Base-by-base conservation (phyloP, 2,113 vertebrate genomes). In the Pelvicachromis taeniatus region DNA sequence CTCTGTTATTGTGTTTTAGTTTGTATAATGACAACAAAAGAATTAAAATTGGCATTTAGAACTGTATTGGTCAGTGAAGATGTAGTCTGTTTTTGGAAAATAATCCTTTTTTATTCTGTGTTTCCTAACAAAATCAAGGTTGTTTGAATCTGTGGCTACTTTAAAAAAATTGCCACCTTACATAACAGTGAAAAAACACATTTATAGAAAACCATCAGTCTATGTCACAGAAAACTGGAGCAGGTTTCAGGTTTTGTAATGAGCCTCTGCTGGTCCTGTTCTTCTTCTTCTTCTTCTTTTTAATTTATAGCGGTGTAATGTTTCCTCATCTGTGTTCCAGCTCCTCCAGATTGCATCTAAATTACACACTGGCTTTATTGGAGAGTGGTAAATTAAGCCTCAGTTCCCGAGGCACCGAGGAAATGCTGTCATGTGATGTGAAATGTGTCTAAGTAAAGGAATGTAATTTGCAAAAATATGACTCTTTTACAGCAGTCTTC, bases 281-380 rank as follows among this genome's bases (percentile, higher is more conserved):
- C n/a, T 65, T 59, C 80, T 65, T 55, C 38, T 19, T 38, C n/a
- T n/a, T n/a, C n/a, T n/a, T n/a, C n/a, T n/a, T n/a, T n/a, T n/a
- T n/a, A n/a, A n/a, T 92, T 83, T 83, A 87, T 77, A 70, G 53
- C 63, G 85, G 59, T 84, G 88, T 68, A 78, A 31, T 84, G 77
- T 90, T 90, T 88, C 77, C 63, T 85, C 87, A 82, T 80, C 84
- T 78, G 42, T 59, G 56, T 84, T 40, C 79, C 75, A 81, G 80
- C 53, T 87, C 50, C 48, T 81, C 56, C 78, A 89, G 68, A 84
- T 75, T 89, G 58, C 83, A 80, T 80, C 83, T 91, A 91, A 92
- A 91, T 91, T 87, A 77, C 80, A 83, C 48, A 50, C 31, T 83
- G 87, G 55, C 50, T 87, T 86, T 55, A 73, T 33, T 35, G 29